These are phyloP conservation scores for Druceiella hillmani DNA, from an alignment of 2,888 invertebrate genomes.

Conservation along the genomic window DNA sequence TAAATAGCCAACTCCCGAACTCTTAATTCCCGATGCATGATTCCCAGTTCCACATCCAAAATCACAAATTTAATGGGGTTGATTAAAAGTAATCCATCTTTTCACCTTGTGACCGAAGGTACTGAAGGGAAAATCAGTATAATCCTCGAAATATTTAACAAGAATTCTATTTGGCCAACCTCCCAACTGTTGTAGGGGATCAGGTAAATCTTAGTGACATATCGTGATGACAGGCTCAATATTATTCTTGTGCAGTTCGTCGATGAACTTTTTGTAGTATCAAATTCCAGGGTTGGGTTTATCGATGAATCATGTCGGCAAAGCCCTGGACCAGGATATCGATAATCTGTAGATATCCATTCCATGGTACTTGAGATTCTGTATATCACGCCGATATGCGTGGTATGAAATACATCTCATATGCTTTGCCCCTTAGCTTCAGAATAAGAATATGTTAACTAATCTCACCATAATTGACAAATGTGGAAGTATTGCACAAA, in stretches of 20 bases:
- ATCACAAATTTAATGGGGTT: not conserved
- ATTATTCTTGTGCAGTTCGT: not conserved
- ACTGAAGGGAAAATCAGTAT: constrained; percentile 25
- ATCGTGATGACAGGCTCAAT: not conserved
- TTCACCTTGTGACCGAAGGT: not conserved
- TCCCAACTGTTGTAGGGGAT: constrained; percentile 27
- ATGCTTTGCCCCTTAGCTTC: constrained; percentile 1
- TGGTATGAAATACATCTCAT: too few relatives aligned
- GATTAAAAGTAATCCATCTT: not conserved
- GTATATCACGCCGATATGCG: too few relatives aligned
- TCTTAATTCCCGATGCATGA: constrained; percentile 36
- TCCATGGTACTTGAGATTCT: too few relatives aligned
- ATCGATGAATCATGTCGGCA: not conserved
- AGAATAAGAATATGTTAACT: too few relatives aligned
- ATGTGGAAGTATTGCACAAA: too few relatives aligned
- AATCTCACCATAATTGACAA: too few relatives aligned
- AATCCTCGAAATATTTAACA: constrained; percentile 30
- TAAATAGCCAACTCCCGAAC: constrained; percentile 45
- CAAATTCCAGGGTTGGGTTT: not conserved
- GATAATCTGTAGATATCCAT: constrained; percentile 1
- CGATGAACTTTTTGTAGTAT: not conserved
- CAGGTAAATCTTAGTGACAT: constrained; percentile 33
- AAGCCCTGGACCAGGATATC: not conserved
- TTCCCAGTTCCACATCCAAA: constrained; percentile 30
- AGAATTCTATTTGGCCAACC: constrained; percentile 30